phyloP scores from a whole-genome alignment of 2,888 invertebrate species.

The Polia nebulosa region DNA sequence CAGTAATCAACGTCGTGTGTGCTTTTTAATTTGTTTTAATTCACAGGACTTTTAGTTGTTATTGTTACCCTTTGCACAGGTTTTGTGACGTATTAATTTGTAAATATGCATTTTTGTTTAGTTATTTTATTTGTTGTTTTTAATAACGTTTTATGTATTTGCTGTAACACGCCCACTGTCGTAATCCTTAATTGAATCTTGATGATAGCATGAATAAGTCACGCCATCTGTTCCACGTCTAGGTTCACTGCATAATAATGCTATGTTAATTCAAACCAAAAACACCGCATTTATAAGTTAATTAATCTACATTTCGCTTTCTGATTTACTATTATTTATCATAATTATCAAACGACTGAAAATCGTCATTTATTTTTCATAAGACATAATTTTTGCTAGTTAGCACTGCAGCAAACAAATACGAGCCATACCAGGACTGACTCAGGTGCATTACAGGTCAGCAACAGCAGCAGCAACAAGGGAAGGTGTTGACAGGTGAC shows the following conservation, averaged over 20 bases:
- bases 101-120: conserved; percentile 64
- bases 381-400: conserved; percentile 20
- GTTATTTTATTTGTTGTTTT: conserved; percentile 49
- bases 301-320: conserved; percentile 37
- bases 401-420: conserved; percentile 25
- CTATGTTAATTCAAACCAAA: conserved; percentile 31
- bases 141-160: conserved; percentile 49
- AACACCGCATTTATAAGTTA: conserved; percentile 38
- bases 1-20: conserved; percentile 66
- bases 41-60: conserved; percentile 59
- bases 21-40: conserved; percentile 57
- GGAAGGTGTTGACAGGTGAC: conserved; percentile 97
- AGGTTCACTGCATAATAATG: conserved; percentile 42
- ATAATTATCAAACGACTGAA: conserved; percentile 27
- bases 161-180: conserved; percentile 50
- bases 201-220: conserved; percentile 47
- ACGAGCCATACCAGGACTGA: conserved; percentile 45
- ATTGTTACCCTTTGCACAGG: conserved; percentile 63
- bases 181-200: conserved; percentile 27
- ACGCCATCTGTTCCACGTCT: conserved; percentile 27
- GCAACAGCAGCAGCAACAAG: conserved; percentile 84
- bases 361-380: conserved; percentile 22
- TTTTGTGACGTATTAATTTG: conserved; percentile 63
- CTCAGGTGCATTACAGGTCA: conserved; percentile 77
- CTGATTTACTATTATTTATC: conserved; percentile 25